A percentile compares a stretch with the other conserved stretches of the same genome.
Evolutionary conservation across 2,888 invertebrate species (phyloP).

Genomic region (Coelinius sp.): DNA sequence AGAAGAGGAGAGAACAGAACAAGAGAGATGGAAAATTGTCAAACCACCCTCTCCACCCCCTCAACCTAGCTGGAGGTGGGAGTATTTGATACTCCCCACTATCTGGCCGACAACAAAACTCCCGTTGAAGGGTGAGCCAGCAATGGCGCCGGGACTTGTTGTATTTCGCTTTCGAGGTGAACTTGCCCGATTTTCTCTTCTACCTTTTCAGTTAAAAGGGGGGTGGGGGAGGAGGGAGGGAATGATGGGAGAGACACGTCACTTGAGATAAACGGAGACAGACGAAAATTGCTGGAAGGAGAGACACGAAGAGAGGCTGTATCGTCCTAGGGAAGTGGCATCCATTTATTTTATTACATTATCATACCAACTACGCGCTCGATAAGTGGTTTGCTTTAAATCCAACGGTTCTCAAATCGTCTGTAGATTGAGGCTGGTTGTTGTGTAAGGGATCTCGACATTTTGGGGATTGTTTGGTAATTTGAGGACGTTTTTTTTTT

Average conservation of each 20-base stretch:
- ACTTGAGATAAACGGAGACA: constrained; percentile 6
- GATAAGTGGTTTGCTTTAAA: constrained; percentile 67
- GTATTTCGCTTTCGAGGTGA: constrained; percentile 68
- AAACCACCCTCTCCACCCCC: constrained; percentile 35
- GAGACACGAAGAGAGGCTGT: constrained; percentile 50
- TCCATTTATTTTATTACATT: constrained; percentile 72
- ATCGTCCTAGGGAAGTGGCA: constrained; percentile 57
- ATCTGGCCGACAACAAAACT: constrained; percentile 57
- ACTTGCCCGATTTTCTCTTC: constrained; percentile 47
- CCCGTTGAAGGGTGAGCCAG: constrained; percentile 66
- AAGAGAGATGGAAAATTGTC: constrained; percentile 21
- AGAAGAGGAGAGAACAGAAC: constrained; percentile 9
- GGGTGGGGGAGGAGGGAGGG: constrained; percentile 31
- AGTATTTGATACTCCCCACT: constrained; percentile 26
- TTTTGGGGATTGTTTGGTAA: not conserved
- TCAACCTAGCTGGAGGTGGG: not conserved
- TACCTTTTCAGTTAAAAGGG: constrained; percentile 34
- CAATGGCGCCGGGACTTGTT: constrained; percentile 71
- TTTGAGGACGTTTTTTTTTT: not conserved
- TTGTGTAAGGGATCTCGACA: not conserved
- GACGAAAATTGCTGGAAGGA: constrained; percentile 32
- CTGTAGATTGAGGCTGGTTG: not conserved
- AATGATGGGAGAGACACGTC: constrained; percentile 31
- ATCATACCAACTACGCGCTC: constrained; percentile 69
- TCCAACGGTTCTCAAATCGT: constrained; percentile 64